Evolutionary conservation across 2,888 invertebrate genomes (phyloP).

Genomic region (Trachelus stipa): DNA sequence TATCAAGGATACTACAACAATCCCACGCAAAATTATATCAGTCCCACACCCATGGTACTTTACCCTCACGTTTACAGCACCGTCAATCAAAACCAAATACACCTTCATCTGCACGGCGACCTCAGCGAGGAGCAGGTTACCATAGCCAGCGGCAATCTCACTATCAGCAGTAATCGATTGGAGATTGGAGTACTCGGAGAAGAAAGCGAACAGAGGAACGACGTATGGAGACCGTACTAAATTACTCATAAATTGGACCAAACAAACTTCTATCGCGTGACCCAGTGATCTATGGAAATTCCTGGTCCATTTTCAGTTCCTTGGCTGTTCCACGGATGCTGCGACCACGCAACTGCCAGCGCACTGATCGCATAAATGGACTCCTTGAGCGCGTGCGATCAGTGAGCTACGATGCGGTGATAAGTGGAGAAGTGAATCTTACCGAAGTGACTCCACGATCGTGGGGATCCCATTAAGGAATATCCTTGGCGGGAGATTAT

Average conservation of each 20-base stretch:
- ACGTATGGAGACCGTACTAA: slow-evolving; percentile 86
- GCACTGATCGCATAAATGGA: background rate
- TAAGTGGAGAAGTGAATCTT: background rate
- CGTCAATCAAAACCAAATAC: slow-evolving; percentile 89
- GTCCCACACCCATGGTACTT: slow-evolving; percentile 78
- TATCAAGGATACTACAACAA: slow-evolving; percentile 81
- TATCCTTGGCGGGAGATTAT: background rate
- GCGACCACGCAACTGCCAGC: background rate
- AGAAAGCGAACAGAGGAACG: slow-evolving; percentile 70
- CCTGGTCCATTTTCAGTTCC: background rate
- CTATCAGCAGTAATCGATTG: slow-evolving; percentile 68
- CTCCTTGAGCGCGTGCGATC: background rate
- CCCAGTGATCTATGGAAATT: background rate
- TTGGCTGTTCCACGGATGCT: background rate
- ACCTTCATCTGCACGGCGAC: slow-evolving; percentile 79
- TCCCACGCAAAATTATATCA: slow-evolving; percentile 72
- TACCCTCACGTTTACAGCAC: slow-evolving; percentile 85
- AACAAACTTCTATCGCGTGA: background rate
- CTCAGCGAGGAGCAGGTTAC: slow-evolving; percentile 62
- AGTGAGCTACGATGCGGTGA: background rate
- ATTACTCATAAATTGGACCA: slow-evolving; percentile 1
- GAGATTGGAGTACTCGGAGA: slow-evolving; percentile 69
- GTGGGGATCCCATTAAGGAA: background rate
- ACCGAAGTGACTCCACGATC: background rate
- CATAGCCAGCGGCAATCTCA: slow-evolving; percentile 67